Conservation (phyloP, 1,140 invertebrate genomes). For the Dreissena polymorpha region DNA sequence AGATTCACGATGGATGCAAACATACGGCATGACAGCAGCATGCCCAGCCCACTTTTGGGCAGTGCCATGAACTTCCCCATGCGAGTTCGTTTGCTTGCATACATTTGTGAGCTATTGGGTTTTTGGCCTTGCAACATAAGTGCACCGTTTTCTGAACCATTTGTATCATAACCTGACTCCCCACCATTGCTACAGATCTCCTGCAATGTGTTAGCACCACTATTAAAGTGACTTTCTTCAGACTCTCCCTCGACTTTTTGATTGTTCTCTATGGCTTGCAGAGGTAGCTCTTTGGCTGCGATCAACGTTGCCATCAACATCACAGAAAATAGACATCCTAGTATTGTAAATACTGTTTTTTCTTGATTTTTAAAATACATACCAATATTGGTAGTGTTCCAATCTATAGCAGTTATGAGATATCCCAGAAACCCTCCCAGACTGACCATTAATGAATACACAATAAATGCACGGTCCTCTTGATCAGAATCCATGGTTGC, state of each 20-base stretch:
- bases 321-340: slow-evolving; percentile 74
- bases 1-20: slow-evolving; percentile 41
- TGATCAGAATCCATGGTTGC: slow-evolving; percentile 74
- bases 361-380: slow-evolving; percentile 76
- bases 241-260: slow-evolving; percentile 1
- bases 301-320: slow-evolving; percentile 71
- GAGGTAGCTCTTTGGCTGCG: slow-evolving; percentile 71
- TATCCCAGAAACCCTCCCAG: slow-evolving; percentile 81
- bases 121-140: background rate
- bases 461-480: slow-evolving; percentile 78
- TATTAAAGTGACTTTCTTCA: too few relatives aligned
- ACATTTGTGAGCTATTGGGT: background rate
- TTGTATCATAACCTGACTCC: slow-evolving; percentile 70
- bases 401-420: slow-evolving; percentile 81
- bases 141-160: slow-evolving; percentile 58
- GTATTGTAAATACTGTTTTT: slow-evolving; percentile 73
- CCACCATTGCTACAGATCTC: slow-evolving; percentile 34
- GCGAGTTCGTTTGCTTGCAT: background rate
- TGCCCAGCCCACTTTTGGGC: slow-evolving; percentile 7
- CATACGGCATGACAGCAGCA: slow-evolving; percentile 22
- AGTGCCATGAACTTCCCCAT: background rate
- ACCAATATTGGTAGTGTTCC: slow-evolving; percentile 76
- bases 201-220: background rate
- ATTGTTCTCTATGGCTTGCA: slow-evolving; percentile 26
- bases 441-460: slow-evolving; percentile 81